Percentiles rank a stretch among this genome's conserved stretches.
Evolutionary conservation across 2,113 vertebrate species (phyloP).

Genomic region (Pipa parva): DNA sequence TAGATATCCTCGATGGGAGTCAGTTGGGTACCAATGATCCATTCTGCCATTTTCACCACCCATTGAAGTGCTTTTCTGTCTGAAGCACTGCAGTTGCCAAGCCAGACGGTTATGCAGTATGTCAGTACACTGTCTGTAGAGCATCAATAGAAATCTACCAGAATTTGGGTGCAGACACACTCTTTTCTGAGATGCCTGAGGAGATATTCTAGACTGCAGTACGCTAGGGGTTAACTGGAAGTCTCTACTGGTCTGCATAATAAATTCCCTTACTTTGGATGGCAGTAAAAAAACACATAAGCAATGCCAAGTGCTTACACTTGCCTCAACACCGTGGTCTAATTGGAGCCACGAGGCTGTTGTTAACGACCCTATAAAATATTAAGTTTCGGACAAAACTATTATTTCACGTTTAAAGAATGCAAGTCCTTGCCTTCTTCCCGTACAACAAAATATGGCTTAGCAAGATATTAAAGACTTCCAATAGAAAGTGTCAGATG

Average conservation of each 20-base stretch:
- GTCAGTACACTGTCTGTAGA: too few species aligned
- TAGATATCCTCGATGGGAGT: too few species aligned
- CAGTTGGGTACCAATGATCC: too few species aligned
- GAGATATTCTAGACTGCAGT: too few species aligned
- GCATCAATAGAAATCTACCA: too few species aligned
- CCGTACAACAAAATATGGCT: conserved; percentile 33
- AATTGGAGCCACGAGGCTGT: conserved; percentile 42
- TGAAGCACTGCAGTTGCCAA: too few species aligned
- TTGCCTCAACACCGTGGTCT: conserved; percentile 28
- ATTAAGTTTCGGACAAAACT: conserved; percentile 38
- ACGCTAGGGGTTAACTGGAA: conserved; percentile 21
- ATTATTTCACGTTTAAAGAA: conserved; percentile 42
- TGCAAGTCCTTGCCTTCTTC: conserved; percentile 30
- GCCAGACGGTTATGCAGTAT: too few species aligned
- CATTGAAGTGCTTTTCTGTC: too few species aligned
- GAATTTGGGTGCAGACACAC: too few species aligned
- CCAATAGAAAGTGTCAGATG: conserved; percentile 35
- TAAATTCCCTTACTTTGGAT: conserved; percentile 19
- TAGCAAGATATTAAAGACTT: conserved; percentile 34
- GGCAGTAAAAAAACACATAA: conserved; percentile 10
- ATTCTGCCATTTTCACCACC: too few species aligned
- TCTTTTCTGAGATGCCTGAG: too few species aligned
- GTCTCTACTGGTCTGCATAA: neutral
- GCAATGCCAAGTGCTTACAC: conserved; percentile 19
- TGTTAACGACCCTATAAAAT: conserved; percentile 40